Evolutionary conservation across 2,113 vertebrate species (phyloP).

Genomic region (Parus major): DNA sequence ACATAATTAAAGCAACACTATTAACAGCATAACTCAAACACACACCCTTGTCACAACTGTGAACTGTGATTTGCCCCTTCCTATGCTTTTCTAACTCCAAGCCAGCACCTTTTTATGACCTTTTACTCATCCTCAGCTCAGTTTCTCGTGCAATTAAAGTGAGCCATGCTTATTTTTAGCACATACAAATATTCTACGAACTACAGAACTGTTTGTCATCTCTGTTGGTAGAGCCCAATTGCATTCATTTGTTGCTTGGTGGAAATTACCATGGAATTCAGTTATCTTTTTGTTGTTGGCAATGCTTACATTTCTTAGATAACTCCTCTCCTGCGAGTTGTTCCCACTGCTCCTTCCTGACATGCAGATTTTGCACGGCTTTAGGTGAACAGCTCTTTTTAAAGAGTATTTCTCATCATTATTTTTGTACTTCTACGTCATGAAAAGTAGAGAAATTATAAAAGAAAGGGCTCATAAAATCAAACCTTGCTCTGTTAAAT

Average conservation of each 20-base stretch:
- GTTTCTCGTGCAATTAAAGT: slow-evolving; percentile 42
- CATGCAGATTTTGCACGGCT: neutral
- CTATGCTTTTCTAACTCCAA: neutral
- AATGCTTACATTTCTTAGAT: neutral
- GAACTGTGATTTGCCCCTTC: neutral
- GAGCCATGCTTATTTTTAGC: slow-evolving; percentile 51
- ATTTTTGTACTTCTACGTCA: neutral
- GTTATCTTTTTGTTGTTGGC: slow-evolving; percentile 11
- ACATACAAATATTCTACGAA: slow-evolving; percentile 43
- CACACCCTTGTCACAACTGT: neutral
- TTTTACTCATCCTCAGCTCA: slow-evolving; percentile 26
- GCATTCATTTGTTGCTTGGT: slow-evolving; percentile 6
- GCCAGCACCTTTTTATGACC: slow-evolving; percentile 6
- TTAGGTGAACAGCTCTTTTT: neutral
- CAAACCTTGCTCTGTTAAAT: too few relatives aligned
- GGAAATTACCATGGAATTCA: slow-evolving; percentile 6
- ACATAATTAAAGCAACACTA: neutral
- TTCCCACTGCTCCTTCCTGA: neutral
- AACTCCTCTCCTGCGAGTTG: neutral
- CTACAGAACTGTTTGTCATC: slow-evolving; percentile 18
- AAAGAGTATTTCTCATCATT: neutral
- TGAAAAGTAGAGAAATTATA: too few relatives aligned
- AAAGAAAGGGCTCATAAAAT: too few relatives aligned
- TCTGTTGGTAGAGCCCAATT: neutral
- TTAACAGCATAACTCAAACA: neutral